Evolutionary conservation across 30 jellyfish, hydroid and myxozoan genomes (phyloP).

Genomic region (Catostylus mosaicus): DNA sequence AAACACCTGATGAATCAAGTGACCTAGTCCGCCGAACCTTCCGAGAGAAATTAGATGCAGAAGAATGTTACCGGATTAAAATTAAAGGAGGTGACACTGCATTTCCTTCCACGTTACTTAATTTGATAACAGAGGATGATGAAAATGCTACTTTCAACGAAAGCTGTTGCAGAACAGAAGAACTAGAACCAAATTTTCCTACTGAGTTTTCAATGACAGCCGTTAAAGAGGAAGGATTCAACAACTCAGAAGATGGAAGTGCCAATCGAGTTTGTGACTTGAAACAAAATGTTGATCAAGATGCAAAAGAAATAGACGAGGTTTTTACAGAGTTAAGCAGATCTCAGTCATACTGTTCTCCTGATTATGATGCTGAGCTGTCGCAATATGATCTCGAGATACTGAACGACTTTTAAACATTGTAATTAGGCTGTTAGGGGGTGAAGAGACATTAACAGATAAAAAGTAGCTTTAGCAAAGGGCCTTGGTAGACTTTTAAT

Average conservation of each 20-base stretch:
- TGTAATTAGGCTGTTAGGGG: too few relatives aligned
- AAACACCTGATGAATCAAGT: background rate
- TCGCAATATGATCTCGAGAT: background rate
- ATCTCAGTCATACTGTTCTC: background rate
- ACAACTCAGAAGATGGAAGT: too few relatives aligned
- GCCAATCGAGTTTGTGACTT: too few relatives aligned
- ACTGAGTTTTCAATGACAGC: too few relatives aligned
- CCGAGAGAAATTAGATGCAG: background rate
- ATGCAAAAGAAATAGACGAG: background rate
- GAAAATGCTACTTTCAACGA: slow-evolving; percentile 3
- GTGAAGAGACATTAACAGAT: too few relatives aligned
- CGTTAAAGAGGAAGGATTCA: too few relatives aligned
- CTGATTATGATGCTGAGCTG: background rate
- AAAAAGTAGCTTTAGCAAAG: too few relatives aligned
- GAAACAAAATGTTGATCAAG: background rate
- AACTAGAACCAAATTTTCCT: too few relatives aligned
- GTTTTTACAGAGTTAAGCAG: background rate
- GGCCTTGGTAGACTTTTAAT: too few relatives aligned
- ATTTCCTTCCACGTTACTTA: background rate
- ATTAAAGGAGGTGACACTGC: background rate
- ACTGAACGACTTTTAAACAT: too few relatives aligned
- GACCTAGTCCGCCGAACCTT: background rate
- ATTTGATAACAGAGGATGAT: background rate
- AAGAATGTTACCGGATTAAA: background rate
- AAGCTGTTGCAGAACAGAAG: background rate